These are phyloP conservation scores for Alosa sapidissima DNA, from an alignment of 2,797 vertebrate species.

Conservation along the genomic window DNA sequence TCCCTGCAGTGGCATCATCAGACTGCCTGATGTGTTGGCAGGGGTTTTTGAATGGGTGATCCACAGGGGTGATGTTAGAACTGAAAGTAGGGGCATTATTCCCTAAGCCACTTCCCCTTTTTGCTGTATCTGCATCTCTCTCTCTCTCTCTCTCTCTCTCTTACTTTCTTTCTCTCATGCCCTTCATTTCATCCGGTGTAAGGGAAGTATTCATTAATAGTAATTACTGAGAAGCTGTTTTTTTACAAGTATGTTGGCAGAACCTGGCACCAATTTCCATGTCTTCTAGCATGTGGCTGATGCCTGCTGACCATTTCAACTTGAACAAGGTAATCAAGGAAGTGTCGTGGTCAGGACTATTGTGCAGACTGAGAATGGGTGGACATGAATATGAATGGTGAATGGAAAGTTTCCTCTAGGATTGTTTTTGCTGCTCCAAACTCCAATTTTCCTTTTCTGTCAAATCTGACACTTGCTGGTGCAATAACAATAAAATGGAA, in stretches of 20 bases:
- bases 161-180: too few relatives aligned
- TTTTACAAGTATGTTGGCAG: too few relatives aligned
- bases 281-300: background rate
- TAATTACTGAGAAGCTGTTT: too few relatives aligned
- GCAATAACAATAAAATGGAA: too few relatives aligned
- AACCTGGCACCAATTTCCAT: background rate
- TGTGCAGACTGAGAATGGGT: too few relatives aligned
- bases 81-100: background rate
- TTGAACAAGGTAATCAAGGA: background rate
- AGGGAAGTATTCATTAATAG: background rate
- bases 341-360: background rate
- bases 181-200: background rate
- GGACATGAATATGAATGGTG: too few relatives aligned
- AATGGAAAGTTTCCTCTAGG: too few relatives aligned
- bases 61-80: conserved; percentile 24
- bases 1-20: conserved; percentile 45
- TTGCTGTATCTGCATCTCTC: conserved; percentile 26
- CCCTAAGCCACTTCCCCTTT: background rate
- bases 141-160: background rate
- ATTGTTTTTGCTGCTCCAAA: too few relatives aligned
- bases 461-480: too few relatives aligned
- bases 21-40: conserved; percentile 55
- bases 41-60: conserved; percentile 40
- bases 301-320: too few relatives aligned
- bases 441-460: too few relatives aligned